Base-by-base conservation (phyloP, 2,888 invertebrate species). In the Spicauda simplicius region DNA sequence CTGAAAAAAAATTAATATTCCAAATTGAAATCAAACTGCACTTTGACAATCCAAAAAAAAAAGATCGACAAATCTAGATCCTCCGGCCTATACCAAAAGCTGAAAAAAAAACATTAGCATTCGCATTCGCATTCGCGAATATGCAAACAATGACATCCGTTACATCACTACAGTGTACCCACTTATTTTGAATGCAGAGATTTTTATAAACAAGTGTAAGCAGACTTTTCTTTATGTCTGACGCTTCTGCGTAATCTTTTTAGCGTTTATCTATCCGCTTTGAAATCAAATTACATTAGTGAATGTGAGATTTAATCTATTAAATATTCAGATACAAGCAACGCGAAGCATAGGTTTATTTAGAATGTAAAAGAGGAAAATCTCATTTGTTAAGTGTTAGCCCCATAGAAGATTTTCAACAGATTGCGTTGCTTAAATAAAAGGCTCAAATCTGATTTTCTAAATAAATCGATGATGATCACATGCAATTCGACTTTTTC, bases 351-450 rank as follows among this genome's bases (percentile, higher is more conserved):
- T 50, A 16, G 50, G 16, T 41, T 53, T 53, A 61, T 61, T 61
- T 61, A 61, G 52, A 19, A 53, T n/a, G n/a, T 20, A 41, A 41
- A 20, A 18, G 53, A 54, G 25, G 25, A 25, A n/a, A 62, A 54
- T 63, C 62, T 55, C 54, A 63, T 63, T 41, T 55, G 54, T 63
- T 63, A 55, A 63, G 55, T 63, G 62, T 63, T 63, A 16, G 25
- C 25, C 16, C 41, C 45, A 63, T 19, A 12, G 11, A 16, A 55
- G 45, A 55, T 53, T 61, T 61, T 61, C 41, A 62, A 11, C 54
- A 25, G 45, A 55, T 54, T 63, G 14, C 37, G 5, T 37, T 25
- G 2, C 25, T 41, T 14, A 14, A 3, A 33, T 33, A 33, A 4
- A 8, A 33, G 33, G 33, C 33, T 33, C 33, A 10, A 33, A 33